Evolutionary conservation across 2,888 invertebrate genomes (phyloP).

Genomic region (Platycheirus albimanus): DNA sequence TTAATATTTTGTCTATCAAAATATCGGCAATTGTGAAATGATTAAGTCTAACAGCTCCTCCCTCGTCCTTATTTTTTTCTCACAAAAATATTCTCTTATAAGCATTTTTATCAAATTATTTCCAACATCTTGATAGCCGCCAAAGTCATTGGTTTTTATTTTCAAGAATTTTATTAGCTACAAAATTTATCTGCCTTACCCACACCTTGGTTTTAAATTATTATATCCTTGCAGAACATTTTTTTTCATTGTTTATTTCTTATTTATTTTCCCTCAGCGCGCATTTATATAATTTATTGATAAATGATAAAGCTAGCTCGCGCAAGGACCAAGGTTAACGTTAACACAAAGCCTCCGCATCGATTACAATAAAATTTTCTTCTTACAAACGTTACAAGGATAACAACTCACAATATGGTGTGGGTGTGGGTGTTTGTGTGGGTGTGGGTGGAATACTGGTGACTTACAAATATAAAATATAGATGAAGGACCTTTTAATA

Average conservation of each 20-base stretch:
- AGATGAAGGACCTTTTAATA: conserved; percentile 15
- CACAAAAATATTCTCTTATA: no score
- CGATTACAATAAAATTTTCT: conserved; percentile 61
- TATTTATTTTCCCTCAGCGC: conserved; percentile 30
- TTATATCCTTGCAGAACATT: conserved; percentile 8
- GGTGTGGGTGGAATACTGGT: no score
- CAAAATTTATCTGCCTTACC: conserved; percentile 60
- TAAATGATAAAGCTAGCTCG: conserved; percentile 30
- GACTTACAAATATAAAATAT: conserved; percentile 1
- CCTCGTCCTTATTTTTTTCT: no score
- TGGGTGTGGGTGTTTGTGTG: no score
- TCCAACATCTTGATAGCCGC: conserved; percentile 40
- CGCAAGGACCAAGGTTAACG: conserved; percentile 25
- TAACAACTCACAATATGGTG: no score
- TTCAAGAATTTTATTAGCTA: conserved; percentile 64
- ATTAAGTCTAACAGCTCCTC: no score
- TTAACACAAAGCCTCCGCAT: conserved; percentile 29
- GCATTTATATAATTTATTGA: conserved; percentile 37
- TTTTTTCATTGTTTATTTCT: conserved; percentile 12
- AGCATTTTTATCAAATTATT: no score
- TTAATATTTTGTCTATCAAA: no score
- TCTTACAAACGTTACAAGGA: background rate
- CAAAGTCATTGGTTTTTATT: conserved; percentile 61
- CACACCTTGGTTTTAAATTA: background rate
- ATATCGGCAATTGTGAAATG: no score